Base-by-base conservation (phyloP, 2,797 vertebrate genomes). In the Periophthalmus magnuspinnatus region DNA sequence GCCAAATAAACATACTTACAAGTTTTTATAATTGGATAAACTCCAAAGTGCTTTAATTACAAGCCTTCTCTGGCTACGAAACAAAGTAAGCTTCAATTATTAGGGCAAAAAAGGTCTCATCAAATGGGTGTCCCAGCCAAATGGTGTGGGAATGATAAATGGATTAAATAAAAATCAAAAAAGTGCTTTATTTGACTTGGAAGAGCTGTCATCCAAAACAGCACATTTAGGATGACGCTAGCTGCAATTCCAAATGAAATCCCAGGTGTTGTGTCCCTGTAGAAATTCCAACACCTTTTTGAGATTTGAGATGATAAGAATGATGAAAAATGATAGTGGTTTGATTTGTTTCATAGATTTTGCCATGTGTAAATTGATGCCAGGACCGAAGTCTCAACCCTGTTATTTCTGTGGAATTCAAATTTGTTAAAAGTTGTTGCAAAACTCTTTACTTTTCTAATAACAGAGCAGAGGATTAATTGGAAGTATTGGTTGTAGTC, bases 301-400 rank as follows among this genome's bases (percentile, higher is more conserved):
- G 48, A 75, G 61, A 79, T 72, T 72, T 88, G 81, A 73, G n/a
- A 72, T 72, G 68, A 33, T n/a, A 21, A 52, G 11, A 16, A 52
- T n/a, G 19, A 34, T 82, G 52, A 57, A 32, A 16, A 7, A 28
- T 22, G 8, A 8, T 50, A 54, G 6, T 9, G 19, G 19, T 54
- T 54, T 54, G 0, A 24, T 22, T 24, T 56, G 22, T 11, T 22
- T 24, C 10, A 22, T 57, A 57, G 55, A 16, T 28, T 14, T 28
- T 84, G 81, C 79, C 79, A 75, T 88, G 82, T 83, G 87, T 84
- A 90, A 87, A 81, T 87, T 87, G 81, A 81, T 79, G 78, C 79
- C 81, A 75, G 65, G 59, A 54, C 38, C 38, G 17, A 85, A 84
- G 83, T 82, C 85, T 83, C 83, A 83, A 50, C 16, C 48, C 3